Base-by-base conservation (phyloP, 1,140 invertebrate species). In the Cataglyphis hispanica region DNA sequence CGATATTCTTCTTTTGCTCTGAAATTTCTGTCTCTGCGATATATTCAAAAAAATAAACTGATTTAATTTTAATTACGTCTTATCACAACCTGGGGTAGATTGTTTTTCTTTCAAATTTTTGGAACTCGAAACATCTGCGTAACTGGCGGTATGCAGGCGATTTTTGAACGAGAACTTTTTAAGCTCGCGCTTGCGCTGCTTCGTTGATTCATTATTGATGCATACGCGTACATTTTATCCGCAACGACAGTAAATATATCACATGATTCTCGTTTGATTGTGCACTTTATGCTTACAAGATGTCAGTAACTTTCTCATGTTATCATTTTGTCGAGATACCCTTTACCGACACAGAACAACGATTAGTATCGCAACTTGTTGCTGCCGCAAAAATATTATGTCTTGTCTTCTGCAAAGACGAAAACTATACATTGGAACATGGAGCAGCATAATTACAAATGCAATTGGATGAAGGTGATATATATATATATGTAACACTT, bases 161-260 rank as follows among this genome's bases (percentile, higher is more conserved):
- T 6, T 53, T 53, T 80, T 16, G 25, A 80, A 67, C 27, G 8
- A 80, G 31, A 37, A 64, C 25, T 56, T 69, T 27, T 69, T 31
- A 50, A 19, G n/a, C 64, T 34, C 76, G 40, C 76, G 40, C 40
- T 64, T 64, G 60, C 31, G 76, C 76, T 80, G 63, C 76, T 80
- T 80, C 63, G 76, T 69, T 80, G 27, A 67, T 50, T 69, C 31
- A 67, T 43, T 63, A 69, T 78, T 78, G 66, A 2, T 56, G 63
- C n/a, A 13, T 80, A 80, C 8, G 76, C 50, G 43, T 69, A 80
- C 16, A 67, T 69, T 80, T 80, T 25, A 80, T 80, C 76, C 63
- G 63, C 76, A 80, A 63, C 76, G 76, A 67, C 43, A 67, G 31
- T 53, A 31, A 31, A 80, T 67, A 37, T 69, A 56, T 78, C 31